These are phyloP conservation scores for Onychomys arenicola DNA, from an alignment of 2,797 vertebrate genomes.

Conservation along the genomic window DNA sequence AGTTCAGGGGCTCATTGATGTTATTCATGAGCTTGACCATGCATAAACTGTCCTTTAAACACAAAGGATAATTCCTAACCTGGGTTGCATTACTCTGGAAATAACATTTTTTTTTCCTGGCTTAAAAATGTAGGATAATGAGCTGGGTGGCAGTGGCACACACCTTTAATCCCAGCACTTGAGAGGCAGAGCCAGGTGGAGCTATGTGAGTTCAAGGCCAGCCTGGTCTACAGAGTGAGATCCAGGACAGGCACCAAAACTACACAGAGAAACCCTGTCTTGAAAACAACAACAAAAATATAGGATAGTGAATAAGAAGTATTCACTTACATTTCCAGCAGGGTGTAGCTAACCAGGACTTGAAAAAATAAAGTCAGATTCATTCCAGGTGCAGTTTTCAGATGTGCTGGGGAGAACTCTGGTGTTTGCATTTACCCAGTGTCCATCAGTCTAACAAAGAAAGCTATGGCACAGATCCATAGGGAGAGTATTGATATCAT, in stretches of 20 bases:
- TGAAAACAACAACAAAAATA: no score
- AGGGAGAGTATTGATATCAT: background rate
- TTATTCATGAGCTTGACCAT: background rate
- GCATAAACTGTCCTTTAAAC: slow-evolving; percentile 49
- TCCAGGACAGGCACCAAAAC: no score
- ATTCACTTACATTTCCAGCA: background rate
- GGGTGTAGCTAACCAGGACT: slow-evolving; percentile 7
- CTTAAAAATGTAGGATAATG: slow-evolving; percentile 10
- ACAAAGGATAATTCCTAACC: slow-evolving; percentile 22
- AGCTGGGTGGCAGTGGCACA: background rate
- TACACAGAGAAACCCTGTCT: no score
- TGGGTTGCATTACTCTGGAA: slow-evolving; percentile 45
- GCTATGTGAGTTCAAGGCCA: no score
- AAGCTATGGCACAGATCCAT: background rate
- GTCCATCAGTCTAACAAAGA: background rate
- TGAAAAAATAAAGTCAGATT: background rate
- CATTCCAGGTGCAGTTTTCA: background rate
- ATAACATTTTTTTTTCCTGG: slow-evolving; percentile 9
- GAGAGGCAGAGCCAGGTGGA: no score
- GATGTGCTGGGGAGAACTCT: background rate
- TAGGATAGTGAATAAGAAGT: background rate
- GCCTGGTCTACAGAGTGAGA: no score
- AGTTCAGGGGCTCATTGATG: background rate
- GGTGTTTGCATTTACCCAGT: background rate
- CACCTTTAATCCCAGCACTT: no score